These are phyloP conservation scores for Watsonalla binaria DNA, from an alignment of 2,888 invertebrate genomes.

Conservation along the genomic window DNA sequence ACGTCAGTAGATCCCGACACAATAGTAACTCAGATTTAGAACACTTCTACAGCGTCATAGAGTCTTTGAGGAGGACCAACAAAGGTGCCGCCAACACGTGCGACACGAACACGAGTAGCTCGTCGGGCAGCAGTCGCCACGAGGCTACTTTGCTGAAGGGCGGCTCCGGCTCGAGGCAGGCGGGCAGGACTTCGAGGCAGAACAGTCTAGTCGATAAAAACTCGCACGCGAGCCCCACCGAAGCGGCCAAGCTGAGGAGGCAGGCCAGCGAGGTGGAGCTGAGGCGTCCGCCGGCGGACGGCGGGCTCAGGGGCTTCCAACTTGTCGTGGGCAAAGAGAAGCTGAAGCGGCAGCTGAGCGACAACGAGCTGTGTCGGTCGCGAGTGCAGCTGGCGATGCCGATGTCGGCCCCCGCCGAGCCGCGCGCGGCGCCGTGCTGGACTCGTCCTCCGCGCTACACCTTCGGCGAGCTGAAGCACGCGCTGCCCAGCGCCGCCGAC, in stretches of 20 bases:
- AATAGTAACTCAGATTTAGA: constrained; percentile 53
- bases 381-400: constrained; percentile 65
- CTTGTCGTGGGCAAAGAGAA: constrained; percentile 63
- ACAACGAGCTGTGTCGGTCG: constrained; percentile 58
- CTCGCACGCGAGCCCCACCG: constrained; percentile 38
- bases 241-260: constrained; percentile 40
- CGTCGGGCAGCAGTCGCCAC: constrained; percentile 52
- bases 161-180: constrained; percentile 24
- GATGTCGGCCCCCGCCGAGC: constrained; percentile 72
- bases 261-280: constrained; percentile 61
- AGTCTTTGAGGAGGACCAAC: constrained; percentile 49
- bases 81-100: constrained; percentile 26
- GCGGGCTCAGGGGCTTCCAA: constrained; percentile 53
- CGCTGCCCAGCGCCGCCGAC: constrained; percentile 55
- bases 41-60: constrained; percentile 64
- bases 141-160: constrained; percentile 28
- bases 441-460: constrained; percentile 36
- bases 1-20: constrained; percentile 48
- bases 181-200: constrained; percentile 42
- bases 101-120: constrained; percentile 53
- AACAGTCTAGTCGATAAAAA: constrained; percentile 56
- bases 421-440: constrained; percentile 9
- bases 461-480: constrained; percentile 71
- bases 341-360: constrained; percentile 64
- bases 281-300: constrained; percentile 27